Base-by-base conservation (phyloP, 2,113 vertebrate species). In the Cacatua alba region DNA sequence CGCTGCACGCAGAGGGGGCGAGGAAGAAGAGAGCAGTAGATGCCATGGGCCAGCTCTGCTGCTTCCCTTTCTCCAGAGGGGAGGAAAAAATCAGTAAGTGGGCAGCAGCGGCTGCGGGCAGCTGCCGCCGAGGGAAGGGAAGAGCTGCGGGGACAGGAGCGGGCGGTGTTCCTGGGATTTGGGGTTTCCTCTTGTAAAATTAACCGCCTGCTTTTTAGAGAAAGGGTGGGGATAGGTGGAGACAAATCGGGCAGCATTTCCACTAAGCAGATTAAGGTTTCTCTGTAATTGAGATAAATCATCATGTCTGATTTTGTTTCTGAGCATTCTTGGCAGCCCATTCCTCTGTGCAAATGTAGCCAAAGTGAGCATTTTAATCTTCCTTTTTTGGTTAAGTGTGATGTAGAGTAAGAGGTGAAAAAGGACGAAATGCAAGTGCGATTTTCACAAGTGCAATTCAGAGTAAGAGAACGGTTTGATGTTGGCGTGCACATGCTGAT, bases 31-130 rank as follows among this genome's bases (percentile, higher is more conserved):
- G 72, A 76, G 88, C 94, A 65, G 86, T 96, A 95, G 97, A 97
- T 97, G 98, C 98, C 98, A 99, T 99, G 99, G 99, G 99, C 96
- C 99, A 99, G 98, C 98, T 99, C 85, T 99, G 99, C 98, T 99
- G 99, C 98, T 99, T 99, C 87, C 99, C 99, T 29, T 99, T 99
- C 98, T 98, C 98, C 89, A 97, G 99, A 95, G 98, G 98, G 7
- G 99, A 99, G 96, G 98, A 98, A 80, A 99, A 99, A 97, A 99
- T 98, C 98, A 98, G 99, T 99, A 98, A 99, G 99, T 99, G 97
- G 90, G 43, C 85, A 83, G 31, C n/a, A 59, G 59, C 20, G 69
- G 74, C 43, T 25, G 78, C 59, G 49, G 64, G 53, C 71, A 60
- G 84, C 82, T 12, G 93, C 85, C 74, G 62, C 94, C 91, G 48